Conservation (phyloP, 1,140 invertebrate genomes). For the Magallana ariakensis region DNA sequence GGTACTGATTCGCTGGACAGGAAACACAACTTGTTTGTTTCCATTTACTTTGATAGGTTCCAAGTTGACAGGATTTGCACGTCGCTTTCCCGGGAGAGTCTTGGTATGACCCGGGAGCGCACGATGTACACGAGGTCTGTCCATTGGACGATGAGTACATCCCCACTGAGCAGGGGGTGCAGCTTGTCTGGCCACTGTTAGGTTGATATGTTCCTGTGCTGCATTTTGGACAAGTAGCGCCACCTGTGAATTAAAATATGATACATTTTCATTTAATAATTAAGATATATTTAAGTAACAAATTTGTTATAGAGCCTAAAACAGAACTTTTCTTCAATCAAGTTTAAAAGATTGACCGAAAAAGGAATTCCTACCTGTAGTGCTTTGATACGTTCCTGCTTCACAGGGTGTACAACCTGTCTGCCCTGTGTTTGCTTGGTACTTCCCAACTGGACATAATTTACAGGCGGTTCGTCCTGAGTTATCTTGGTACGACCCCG, state of each 20-base stretch:
- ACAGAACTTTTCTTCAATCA: no score
- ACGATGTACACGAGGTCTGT: background rate
- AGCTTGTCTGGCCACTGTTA: background rate
- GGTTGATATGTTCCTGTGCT: background rate
- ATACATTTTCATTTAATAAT: no score
- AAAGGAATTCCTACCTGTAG: no score
- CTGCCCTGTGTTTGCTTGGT: slow-evolving; percentile 71
- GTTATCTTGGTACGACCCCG: background rate
- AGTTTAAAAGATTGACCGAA: no score
- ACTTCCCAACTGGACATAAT: slow-evolving; percentile 61
- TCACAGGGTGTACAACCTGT: slow-evolving; percentile 73
- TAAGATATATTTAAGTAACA: no score
- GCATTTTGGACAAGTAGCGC: background rate
- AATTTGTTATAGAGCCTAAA: no score
- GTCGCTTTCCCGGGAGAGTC: no score
- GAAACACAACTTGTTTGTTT: background rate
- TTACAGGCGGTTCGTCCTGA: background rate
- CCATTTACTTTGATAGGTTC: background rate
- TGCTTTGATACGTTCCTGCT: background rate
- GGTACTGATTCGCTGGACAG: background rate
- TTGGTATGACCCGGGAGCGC: no score
- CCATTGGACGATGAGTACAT: background rate
- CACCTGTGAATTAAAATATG: background rate
- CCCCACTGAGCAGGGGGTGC: background rate
- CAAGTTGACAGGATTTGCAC: background rate